Conservation (phyloP, 2,113 vertebrate genomes). For the Cariama cristata region DNA sequence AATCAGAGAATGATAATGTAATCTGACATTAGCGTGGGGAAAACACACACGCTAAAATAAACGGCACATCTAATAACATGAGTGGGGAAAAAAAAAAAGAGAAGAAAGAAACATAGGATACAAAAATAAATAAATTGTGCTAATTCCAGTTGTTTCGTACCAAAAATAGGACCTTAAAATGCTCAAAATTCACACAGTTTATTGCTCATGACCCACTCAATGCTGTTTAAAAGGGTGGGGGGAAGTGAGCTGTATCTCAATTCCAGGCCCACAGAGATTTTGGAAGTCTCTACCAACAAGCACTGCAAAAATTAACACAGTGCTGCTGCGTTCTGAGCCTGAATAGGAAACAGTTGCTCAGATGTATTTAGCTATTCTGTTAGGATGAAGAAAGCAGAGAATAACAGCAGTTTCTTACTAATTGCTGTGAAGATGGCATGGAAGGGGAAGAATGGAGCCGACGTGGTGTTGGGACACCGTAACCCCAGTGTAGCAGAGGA, state of each 20-base stretch:
- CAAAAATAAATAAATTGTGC: not conserved
- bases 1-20: not conserved
- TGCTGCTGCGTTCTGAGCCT: not conserved
- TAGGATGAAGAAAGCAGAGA: not conserved
- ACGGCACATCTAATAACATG: not conserved
- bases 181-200: not conserved
- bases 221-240: accelerated
- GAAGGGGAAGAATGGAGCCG: not conserved
- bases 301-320: not conserved
- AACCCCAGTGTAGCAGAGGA: not conserved
- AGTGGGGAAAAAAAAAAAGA: accelerated
- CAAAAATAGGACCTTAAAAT: not conserved
- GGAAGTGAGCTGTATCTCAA: not conserved
- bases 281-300: not conserved
- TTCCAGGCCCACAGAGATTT: not conserved
- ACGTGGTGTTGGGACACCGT: not conserved
- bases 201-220: not conserved
- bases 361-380: not conserved
- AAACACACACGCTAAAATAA: not conserved
- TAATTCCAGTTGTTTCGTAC: not conserved
- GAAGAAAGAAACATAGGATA: not conserved
- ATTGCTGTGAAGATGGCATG: not conserved
- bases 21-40: not conserved
- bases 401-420: not conserved
- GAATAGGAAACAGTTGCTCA: not conserved